Evolutionary conservation across 30 jellyfish, hydroid and myxozoan genomes (phyloP).

Genomic region (Cassiopea xamachana): DNA sequence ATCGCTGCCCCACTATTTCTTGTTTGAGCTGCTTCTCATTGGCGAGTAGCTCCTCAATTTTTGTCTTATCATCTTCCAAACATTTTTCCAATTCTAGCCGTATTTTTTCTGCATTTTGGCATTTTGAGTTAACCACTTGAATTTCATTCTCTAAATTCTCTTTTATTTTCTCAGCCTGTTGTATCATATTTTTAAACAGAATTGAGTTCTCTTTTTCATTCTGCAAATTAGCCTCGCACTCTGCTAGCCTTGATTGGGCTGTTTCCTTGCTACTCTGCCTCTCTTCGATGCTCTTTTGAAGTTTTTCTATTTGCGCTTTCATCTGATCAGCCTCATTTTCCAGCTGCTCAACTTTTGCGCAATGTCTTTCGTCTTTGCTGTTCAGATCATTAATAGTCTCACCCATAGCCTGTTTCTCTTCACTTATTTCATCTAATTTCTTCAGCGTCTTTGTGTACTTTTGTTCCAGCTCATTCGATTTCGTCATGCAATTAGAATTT

Average conservation of each 20-base stretch:
- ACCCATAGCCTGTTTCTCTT: constrained; percentile 6
- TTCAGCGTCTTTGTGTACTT: constrained; percentile 1
- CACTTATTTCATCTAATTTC: neutral
- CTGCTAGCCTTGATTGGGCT: neutral
- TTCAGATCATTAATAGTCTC: neutral
- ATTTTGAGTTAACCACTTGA: neutral
- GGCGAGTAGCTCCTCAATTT: neutral
- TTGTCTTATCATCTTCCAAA: neutral
- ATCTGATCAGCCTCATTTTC: neutral
- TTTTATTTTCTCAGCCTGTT: constrained; percentile 12
- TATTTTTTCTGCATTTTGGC: neutral
- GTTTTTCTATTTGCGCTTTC: neutral
- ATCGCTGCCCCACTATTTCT: neutral
- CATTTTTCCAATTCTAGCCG: neutral
- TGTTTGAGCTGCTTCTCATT: constrained; percentile 15
- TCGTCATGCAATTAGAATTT: neutral
- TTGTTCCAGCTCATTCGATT: constrained; percentile 19
- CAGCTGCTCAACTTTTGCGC: neutral
- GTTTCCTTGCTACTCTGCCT: neutral
- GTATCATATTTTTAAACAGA: constrained; percentile 24
- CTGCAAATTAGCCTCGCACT: neutral
- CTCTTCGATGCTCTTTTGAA: neutral
- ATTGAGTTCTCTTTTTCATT: constrained; percentile 33
- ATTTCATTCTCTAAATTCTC: constrained; percentile 18
- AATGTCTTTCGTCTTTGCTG: neutral